phyloP scores from a whole-genome alignment of 2,797 vertebrate species.

The Botia kubotai region DNA sequence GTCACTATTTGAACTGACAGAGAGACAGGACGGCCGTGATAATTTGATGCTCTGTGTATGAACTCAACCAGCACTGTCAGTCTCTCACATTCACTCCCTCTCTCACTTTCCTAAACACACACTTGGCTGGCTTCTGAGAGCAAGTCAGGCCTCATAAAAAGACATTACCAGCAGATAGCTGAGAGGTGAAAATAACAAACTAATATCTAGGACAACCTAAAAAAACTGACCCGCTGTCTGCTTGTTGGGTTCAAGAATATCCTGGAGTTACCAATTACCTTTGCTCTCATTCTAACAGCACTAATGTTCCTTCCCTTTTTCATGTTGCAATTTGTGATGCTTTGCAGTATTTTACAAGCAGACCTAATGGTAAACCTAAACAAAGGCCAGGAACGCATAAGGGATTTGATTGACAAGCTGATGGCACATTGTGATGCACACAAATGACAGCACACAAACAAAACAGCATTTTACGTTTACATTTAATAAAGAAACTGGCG shows the following conservation, averaged over 20 bases:
- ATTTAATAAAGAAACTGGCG: neutral
- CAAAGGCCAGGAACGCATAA: no score
- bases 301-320: neutral
- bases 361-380: no score
- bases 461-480: neutral
- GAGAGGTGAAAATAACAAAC: neutral
- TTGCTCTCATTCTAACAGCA: neutral
- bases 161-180: neutral
- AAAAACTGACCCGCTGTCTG: neutral
- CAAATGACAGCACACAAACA: neutral
- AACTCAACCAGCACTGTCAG: slow-evolving; percentile 23
- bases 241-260: neutral
- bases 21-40: slow-evolving; percentile 14
- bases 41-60: slow-evolving; percentile 3
- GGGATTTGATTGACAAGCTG: no score
- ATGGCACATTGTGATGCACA: no score
- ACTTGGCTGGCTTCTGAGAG: slow-evolving; percentile 18
- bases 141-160: slow-evolving; percentile 14
- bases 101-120: neutral
- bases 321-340: neutral
- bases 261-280: neutral
- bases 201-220: neutral
- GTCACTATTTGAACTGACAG: slow-evolving; percentile 41
- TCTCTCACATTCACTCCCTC: neutral
- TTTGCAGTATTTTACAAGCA: no score